Base-by-base conservation (phyloP, 2,113 vertebrate species). In the Planiliza haematocheilus region DNA sequence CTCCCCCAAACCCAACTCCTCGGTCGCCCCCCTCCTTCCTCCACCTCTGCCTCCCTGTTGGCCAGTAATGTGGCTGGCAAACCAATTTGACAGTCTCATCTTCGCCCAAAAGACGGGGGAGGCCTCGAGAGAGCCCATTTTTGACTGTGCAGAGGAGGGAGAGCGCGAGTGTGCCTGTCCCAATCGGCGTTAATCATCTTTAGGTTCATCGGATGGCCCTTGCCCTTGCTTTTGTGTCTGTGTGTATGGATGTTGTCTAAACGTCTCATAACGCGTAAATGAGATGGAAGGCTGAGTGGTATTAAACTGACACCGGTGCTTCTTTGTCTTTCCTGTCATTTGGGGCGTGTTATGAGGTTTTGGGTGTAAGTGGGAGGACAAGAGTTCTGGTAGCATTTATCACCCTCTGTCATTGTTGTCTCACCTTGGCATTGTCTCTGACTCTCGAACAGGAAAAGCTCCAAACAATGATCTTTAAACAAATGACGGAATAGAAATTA, bases 1-100 rank as follows among this genome's bases (percentile, higher is more conserved):
- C 66, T 74, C 65, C 81, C 57, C 71, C 64, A 51, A 59, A 59
- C 58, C 70, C 64, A 56, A 58, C 71, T 67, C 77, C 80, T 73
- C 12, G 67, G 30, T 69, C 82, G 86, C 88, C 90, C 93, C 93
- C 92, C 21, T 30, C 52, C 56, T 38, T 48, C 49, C 74, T 62
- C 68, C 59, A 49, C 93, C 89, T 88, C 90, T 86, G 74, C 90
- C 92, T 95, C 94, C 95, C 95, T 94, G 88, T 92, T n/a, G 93
- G 94, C 95, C 94, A 89, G 84, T 96, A 97, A 98, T 96, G 95
- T 96, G 96, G 95, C 96, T 96, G 94, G 95, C 95, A 96, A 96
- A 96, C 94, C 95, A 97, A 97, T 97, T 95, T 96, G 95, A 96
- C 95, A 94, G 95, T 95, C 96, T 97, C 96, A 94, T 96, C 94